phyloP scores from a whole-genome alignment of 2,888 invertebrate species.

The Harmothoe impar region DNA sequence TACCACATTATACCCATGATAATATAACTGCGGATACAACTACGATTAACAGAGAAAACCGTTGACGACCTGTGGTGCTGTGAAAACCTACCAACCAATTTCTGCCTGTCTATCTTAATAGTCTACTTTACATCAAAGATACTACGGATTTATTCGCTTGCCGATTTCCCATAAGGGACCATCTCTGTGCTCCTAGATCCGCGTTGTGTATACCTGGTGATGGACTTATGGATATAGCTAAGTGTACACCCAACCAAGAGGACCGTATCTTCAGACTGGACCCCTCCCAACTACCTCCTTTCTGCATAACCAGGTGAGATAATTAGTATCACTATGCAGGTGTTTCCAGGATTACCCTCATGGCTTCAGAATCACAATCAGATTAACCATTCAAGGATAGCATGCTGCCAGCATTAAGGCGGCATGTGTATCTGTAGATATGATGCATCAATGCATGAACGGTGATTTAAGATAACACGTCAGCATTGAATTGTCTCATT shows the following conservation, averaged over 20 bases:
- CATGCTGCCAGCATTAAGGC: background rate
- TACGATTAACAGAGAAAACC: too few relatives aligned
- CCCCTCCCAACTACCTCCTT: background rate
- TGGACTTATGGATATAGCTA: background rate
- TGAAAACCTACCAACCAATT: too few relatives aligned
- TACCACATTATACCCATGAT: too few relatives aligned
- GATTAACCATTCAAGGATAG: background rate
- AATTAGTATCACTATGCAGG: background rate
- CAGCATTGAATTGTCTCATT: too few relatives aligned
- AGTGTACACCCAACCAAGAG: slow-evolving; percentile 4
- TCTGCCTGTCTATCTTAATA: too few relatives aligned
- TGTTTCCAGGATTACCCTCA: background rate
- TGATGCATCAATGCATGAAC: background rate
- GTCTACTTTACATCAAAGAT: too few relatives aligned
- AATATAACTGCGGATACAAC: too few relatives aligned
- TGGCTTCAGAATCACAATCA: background rate
- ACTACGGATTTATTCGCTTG: too few relatives aligned
- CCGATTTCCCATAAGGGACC: too few relatives aligned
- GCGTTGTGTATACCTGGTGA: too few relatives aligned
- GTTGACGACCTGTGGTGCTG: too few relatives aligned
- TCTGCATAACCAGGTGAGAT: slow-evolving; percentile 3
- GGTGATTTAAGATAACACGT: background rate
- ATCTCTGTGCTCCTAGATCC: too few relatives aligned
- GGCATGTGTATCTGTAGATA: background rate
- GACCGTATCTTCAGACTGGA: background rate